Percentiles rank a stretch among this genome's conserved stretches.
Conservation (phyloP, 2,888 invertebrate species). For the Trachelus tabidus region DNA sequence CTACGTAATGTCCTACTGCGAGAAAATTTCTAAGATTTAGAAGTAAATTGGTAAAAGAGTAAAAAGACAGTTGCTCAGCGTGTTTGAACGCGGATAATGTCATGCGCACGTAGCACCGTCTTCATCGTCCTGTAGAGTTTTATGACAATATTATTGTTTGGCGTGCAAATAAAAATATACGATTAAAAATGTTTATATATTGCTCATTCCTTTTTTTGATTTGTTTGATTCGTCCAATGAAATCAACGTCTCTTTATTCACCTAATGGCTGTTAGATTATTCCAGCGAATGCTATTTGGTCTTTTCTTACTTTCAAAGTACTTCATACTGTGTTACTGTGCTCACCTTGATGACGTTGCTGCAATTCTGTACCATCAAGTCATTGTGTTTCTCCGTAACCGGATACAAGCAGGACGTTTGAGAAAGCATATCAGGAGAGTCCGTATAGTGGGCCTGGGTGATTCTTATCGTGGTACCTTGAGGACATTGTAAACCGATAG, state of each 20-base stretch:
- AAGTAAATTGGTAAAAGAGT: not conserved
- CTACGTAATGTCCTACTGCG: not conserved
- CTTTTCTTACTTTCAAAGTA: not conserved
- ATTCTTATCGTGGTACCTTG: slow-evolving; percentile 88
- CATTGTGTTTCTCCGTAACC: not conserved
- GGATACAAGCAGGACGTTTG: not conserved
- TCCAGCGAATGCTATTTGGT: not conserved
- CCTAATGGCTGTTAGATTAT: not conserved
- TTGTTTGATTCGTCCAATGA: not conserved
- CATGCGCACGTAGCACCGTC: not conserved
- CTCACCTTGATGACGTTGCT: not conserved
- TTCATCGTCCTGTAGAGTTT: not conserved
- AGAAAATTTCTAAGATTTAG: not conserved
- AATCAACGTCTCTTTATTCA: not conserved
- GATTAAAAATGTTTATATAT: not conserved
- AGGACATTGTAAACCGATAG: slow-evolving; percentile 84
- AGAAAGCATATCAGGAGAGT: slow-evolving; percentile 7
- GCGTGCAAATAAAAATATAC: not conserved
- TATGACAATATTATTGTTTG: too few relatives aligned
- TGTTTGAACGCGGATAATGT: not conserved
- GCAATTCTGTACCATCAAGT: not conserved
- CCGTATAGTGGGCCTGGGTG: slow-evolving; percentile 70
- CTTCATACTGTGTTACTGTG: not conserved
- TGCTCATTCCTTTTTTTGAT: not conserved
- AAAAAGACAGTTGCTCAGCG: not conserved